Evolutionary conservation across 2,797 vertebrate genomes (phyloP).

Genomic region (Microchirus variegatus): DNA sequence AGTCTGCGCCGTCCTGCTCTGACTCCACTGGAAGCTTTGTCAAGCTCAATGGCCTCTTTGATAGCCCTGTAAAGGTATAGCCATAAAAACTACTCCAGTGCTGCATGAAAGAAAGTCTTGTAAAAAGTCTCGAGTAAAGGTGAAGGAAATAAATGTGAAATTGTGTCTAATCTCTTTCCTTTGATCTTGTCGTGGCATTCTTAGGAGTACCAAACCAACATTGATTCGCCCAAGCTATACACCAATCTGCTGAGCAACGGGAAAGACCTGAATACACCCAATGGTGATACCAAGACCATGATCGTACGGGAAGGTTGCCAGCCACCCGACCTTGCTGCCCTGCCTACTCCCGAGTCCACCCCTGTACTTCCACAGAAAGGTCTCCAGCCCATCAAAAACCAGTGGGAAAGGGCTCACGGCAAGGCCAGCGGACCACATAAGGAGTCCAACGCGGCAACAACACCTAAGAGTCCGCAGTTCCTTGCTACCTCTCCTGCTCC

Average conservation of each 20-base stretch:
- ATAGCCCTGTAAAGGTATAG: slow-evolving; percentile 92
- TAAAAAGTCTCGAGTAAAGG: slow-evolving; percentile 6
- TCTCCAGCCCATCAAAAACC: slow-evolving; percentile 92
- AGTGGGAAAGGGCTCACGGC: slow-evolving; percentile 88
- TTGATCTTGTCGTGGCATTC: slow-evolving; percentile 33
- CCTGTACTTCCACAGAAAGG: slow-evolving; percentile 96
- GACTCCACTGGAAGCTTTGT: slow-evolving; percentile 96
- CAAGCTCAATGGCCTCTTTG: slow-evolving; percentile 95
- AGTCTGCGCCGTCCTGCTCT: slow-evolving; percentile 92
- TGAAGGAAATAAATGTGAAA: slow-evolving; percentile 16
- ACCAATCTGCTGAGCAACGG: slow-evolving; percentile 91
- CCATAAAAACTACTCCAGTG: slow-evolving; percentile 11
- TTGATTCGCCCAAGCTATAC: slow-evolving; percentile 94
- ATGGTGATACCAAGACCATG: slow-evolving; percentile 89
- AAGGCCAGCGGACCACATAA: slow-evolving; percentile 87
- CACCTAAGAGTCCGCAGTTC: slow-evolving; percentile 90
- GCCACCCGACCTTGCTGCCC: slow-evolving; percentile 92
- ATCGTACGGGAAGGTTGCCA: slow-evolving; percentile 90
- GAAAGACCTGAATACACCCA: slow-evolving; percentile 87
- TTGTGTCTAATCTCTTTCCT: slow-evolving; percentile 34
- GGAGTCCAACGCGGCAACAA: slow-evolving; percentile 85
- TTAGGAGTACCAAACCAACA: slow-evolving; percentile 91
- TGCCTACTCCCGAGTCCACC: slow-evolving; percentile 96
- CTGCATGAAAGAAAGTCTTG: slow-evolving; percentile 4
- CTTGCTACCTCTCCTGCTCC: slow-evolving; percentile 90